phyloP scores from a whole-genome alignment of 2,888 invertebrate species.

The Tiliacea citrago region DNA sequence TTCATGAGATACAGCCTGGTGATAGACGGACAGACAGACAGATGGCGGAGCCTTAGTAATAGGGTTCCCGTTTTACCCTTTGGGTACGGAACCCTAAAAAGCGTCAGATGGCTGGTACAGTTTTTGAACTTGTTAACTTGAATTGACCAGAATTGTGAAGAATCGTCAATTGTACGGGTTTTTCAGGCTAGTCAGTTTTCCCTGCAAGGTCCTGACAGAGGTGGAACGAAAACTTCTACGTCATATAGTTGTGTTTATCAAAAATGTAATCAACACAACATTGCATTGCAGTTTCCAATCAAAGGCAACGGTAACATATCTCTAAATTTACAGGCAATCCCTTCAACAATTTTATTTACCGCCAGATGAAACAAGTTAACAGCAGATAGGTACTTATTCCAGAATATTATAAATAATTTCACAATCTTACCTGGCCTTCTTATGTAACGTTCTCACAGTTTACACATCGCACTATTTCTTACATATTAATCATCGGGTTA shows the following conservation, averaged over 20 bases:
- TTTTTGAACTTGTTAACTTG: background rate
- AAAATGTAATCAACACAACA: background rate
- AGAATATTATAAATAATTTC: constrained; percentile 16
- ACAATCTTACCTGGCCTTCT: constrained; percentile 36
- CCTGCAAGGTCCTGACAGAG: background rate
- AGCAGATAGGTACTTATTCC: background rate
- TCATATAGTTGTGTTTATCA: background rate
- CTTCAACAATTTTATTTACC: too few relatives aligned
- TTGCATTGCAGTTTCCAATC: background rate
- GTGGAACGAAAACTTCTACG: background rate
- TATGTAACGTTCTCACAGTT: constrained; percentile 36
- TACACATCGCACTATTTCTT: constrained; percentile 47
- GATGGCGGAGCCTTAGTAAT: too few relatives aligned
- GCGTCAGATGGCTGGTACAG: background rate
- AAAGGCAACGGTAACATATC: background rate
- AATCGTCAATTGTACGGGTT: background rate
- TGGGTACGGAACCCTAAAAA: too few relatives aligned
- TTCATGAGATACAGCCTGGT: too few relatives aligned
- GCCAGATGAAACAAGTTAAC: background rate
- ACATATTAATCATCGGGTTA: constrained; percentile 54
- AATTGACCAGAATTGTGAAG: background rate
- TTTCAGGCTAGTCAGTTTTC: background rate
- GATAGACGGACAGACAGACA: too few relatives aligned
- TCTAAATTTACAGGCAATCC: background rate
- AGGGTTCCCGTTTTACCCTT: too few relatives aligned